Evolutionary conservation across 2,113 vertebrate genomes (phyloP).

Genomic region (Carassius carassius): DNA sequence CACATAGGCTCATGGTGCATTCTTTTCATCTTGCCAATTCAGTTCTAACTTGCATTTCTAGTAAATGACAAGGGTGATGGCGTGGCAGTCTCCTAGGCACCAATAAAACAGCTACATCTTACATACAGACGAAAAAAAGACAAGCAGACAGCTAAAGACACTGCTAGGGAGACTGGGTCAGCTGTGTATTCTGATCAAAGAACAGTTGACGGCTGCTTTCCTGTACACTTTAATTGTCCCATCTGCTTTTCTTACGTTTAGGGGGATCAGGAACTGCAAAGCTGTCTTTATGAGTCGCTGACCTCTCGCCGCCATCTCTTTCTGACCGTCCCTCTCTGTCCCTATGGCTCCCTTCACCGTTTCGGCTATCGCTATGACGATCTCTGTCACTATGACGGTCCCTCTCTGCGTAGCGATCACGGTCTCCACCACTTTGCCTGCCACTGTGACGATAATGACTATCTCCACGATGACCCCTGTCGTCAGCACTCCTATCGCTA

Average conservation of each 20-base stretch:
- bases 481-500: conserved; percentile 67
- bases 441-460: conserved; percentile 70
- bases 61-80: background rate
- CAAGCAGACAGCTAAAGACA: conserved; percentile 32
- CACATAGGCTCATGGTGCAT: background rate
- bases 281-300: conserved; percentile 72
- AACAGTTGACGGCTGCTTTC: conserved; percentile 43
- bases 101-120: conserved; percentile 14
- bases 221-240: conserved; percentile 85
- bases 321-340: conserved; percentile 59
- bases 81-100: background rate
- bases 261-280: conserved; percentile 95
- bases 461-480: conserved; percentile 54
- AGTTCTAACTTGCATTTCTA: background rate
- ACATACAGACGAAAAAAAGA: background rate
- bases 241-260: conserved; percentile 94
- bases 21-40: conserved; percentile 7
- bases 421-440: conserved; percentile 69
- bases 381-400: conserved; percentile 71
- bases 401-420: conserved; percentile 69
- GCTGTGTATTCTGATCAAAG: conserved; percentile 52
- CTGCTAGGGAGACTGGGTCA: conserved; percentile 58
- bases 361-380: conserved; percentile 57
- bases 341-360: conserved; percentile 39
- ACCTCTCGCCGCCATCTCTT: conserved; percentile 61